These are phyloP conservation scores for Alouatta caraya DNA, from an alignment of 2,797 vertebrate species.

Conservation along the genomic window DNA sequence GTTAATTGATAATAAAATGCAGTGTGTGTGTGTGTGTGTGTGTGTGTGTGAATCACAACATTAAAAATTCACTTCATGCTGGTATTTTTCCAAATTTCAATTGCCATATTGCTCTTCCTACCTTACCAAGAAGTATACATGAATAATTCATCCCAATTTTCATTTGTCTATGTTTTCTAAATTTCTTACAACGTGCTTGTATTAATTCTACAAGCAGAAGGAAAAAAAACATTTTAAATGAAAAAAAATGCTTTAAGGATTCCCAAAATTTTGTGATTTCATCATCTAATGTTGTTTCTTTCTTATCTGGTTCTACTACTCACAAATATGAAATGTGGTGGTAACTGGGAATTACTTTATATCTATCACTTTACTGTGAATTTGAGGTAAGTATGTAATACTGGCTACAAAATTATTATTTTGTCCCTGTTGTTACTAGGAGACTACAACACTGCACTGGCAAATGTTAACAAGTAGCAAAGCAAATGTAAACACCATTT, in stretches of 20 bases:
- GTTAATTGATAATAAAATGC: neutral
- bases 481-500: conserved; percentile 62
- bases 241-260: conserved; percentile 45
- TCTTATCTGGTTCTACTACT: neutral
- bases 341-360: neutral
- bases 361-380: conserved; percentile 9
- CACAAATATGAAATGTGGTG: neutral
- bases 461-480: conserved; percentile 59
- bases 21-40: neutral
- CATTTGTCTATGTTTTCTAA: conserved; percentile 36
- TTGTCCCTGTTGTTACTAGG: conserved; percentile 39
- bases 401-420: conserved; percentile 22
- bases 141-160: conserved; percentile 44
- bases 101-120: neutral
- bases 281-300: conserved; percentile 37
- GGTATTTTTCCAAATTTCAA: conserved; percentile 5
- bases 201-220: conserved; percentile 28
- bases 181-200: neutral
- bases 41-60: neutral
- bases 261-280: conserved; percentile 49
- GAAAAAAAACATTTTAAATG: conserved; percentile 7
- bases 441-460: conserved; percentile 32
- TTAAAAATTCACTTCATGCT: neutral
- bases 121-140: neutral
- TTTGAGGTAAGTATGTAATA: conserved; percentile 16